Evolutionary conservation across 1,140 invertebrate genomes (phyloP), one percentile per base, ranked within the genome.

Genomic region (Zophobas atratus): DNA sequence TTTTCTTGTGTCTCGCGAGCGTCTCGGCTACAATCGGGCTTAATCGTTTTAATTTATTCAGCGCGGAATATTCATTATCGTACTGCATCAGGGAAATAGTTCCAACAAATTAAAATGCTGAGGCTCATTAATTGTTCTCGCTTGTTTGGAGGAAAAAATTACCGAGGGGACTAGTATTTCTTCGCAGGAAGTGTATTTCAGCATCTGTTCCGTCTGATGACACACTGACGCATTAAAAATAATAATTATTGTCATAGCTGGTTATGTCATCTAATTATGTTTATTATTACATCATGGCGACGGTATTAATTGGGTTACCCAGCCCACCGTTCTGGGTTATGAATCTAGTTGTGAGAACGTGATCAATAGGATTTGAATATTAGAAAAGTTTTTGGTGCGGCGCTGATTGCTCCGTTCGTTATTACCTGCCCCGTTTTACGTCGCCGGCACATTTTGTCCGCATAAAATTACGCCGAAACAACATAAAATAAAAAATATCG

Each of bases 201-300:
- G 60, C 60, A 67, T 67, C 60, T 67, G 60, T 67, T 67, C 60
- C 60, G 39, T 6, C 8, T 33, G 60, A 67, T 43, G 60, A 67
- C 60, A 67, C 60, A 67, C 6, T 67, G 60, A 43, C 46, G 60
- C 38, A 39, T 67, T 67, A 67, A 67, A 67, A 67, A 67, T 67
- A 67, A 67, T 67, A 67, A 67, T 67, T 67, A 67, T 67, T 67
- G 38, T 67, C 39, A 67, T 67, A 43, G 60, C 60, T 67, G 60
- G 60, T 67, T 67, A 67, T 43, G 38, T 67, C 60, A 43, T 67
- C 60, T 67, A 67, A 67, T 67, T 67, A 67, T 41, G 39, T 56
- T 63, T 63, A 63, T 63, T 63, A 39, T 63, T 38, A 51, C 49
- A 51, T 51, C 49, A 51, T 51, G 35, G 8, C 35, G 36, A 60